Base-by-base conservation (phyloP, 2,797 vertebrate species). In the Danio choprae region DNA sequence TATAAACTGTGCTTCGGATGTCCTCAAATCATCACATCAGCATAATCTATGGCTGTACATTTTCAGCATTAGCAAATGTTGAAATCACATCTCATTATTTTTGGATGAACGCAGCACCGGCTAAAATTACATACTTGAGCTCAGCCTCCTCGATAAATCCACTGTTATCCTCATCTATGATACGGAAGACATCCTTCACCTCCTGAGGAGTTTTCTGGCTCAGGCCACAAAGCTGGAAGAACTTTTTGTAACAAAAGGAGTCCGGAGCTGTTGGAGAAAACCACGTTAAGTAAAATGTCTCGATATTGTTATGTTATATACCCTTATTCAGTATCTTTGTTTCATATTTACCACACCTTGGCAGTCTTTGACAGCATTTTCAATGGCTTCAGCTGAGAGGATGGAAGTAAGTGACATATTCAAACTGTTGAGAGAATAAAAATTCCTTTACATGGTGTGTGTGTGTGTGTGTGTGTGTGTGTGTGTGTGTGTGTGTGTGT, bases 91-190 rank as follows among this genome's bases (percentile, higher is more conserved):
- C 36, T 51, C 7, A 16, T n/a, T 44, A 2, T 43, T 46, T 65
- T 6, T 48, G 53, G 53, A 55, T 64, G 0, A 63, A 69, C 64
- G 65, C n/a, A 65, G 1, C 55, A 48, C 0, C 59, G 40, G 62
- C 7, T 0, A 15, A 53, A 64, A 62, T 65, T 16, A 80, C 96
- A 91, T 90, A 99, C 98, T 96, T 96, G 80, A 99, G 94, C 83
- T 99, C 98, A 0, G 95, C 93, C 91, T 96, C 95, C 82, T 99
- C 97, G 74, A 99, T 94, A 92, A 90, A 98, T 64, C 97, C 98
- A 9, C 96, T 99, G 87, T 95, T 92, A 81, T 99, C 96, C 0
- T 95, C 95, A 81, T 99, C 98, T 10, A 99, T 91, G 84, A 96
- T 92, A 83, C 89, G 88, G 88, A 99, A 99, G 83, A 98, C 95